Base-by-base conservation (phyloP, 2,888 invertebrate genomes). In the Ochropleura leucogaster region DNA sequence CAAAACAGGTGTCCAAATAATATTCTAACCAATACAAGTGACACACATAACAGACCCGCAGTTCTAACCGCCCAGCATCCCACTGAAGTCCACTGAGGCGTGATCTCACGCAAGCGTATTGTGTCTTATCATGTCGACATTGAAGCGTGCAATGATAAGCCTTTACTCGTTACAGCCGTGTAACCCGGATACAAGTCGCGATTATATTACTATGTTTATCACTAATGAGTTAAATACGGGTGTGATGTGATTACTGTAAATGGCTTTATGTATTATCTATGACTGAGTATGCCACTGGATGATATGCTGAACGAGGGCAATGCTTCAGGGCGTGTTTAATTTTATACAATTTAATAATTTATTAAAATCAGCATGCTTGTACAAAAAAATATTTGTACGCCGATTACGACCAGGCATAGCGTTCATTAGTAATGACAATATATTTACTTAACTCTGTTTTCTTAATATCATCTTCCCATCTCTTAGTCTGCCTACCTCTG, bases 101-200 rank as follows among this genome's bases (percentile, higher is more conserved):
- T 80, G 55, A 64, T 71, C 59, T 18, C 57, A 72, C 76, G 60
- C 70, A 63, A 63, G 72, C 65, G 62, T 84, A 83, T 74, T 76
- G 72, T 81, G 62, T 84, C 82, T 84, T 82, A 68, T 59, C 71
- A 65, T 73, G 62, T 60, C 59, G 12, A 84, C 77, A 80, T 51
- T 82, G 81, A 76, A 84, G 60, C 81, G 72, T 80, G 57, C 69
- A 76, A 70, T 49, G 84, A 82, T 82, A 84, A 84, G 67, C 69
- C 42, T 68, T 60, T 46, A 60, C 76, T 60, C 40, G 64, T 70
- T 72, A 84, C 76, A 75, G 42, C 44, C 63, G 67, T 53, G 53
- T 74, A 65, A 71, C 59, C 68, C 72, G 49, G 71, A 72, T 72
- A 68, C 62, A 72, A 76, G 63, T 30, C 46, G n/a, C 76, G 57